Conservation (phyloP, 2,797 vertebrate genomes). For the Ptychadena robeensis region DNA sequence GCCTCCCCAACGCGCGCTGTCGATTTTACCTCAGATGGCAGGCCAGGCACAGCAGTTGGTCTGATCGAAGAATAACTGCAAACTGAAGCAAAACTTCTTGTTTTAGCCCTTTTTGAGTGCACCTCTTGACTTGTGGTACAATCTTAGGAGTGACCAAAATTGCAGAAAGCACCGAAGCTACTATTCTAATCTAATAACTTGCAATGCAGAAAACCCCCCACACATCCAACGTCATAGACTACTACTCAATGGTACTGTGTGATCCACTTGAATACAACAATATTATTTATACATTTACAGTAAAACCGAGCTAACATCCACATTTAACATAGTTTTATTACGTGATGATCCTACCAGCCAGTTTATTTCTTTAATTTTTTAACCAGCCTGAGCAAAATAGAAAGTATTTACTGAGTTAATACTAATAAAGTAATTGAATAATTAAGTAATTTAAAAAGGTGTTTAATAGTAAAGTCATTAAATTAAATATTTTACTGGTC, state of each 20-base stretch:
- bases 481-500: no score
- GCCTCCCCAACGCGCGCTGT: conserved; percentile 70
- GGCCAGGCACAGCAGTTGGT: conserved; percentile 68
- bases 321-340: no score
- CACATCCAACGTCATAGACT: not conserved
- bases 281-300: no score
- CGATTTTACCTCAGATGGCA: conserved; percentile 69
- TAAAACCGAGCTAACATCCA: no score
- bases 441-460: no score
- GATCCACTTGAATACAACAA: no score
- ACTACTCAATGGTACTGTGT: not conserved
- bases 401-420: no score
- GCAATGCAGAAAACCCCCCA: not conserved
- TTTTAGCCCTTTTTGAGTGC: conserved; percentile 46
- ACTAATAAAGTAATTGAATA: no score
- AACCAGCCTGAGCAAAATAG: no score
- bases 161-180: conserved; percentile 21
- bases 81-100: conserved; percentile 64
- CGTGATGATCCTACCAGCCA: no score
- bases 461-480: no score
- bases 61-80: conserved; percentile 68
- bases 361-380: no score
- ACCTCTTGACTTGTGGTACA: conserved; percentile 43
- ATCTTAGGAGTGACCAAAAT: conserved; percentile 40
- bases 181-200: not conserved